Evolutionary conservation across 1,140 invertebrate genomes (phyloP), one percentile per base, ranked within the genome.

Genomic region (Hyposmocoma kahamanoa): DNA sequence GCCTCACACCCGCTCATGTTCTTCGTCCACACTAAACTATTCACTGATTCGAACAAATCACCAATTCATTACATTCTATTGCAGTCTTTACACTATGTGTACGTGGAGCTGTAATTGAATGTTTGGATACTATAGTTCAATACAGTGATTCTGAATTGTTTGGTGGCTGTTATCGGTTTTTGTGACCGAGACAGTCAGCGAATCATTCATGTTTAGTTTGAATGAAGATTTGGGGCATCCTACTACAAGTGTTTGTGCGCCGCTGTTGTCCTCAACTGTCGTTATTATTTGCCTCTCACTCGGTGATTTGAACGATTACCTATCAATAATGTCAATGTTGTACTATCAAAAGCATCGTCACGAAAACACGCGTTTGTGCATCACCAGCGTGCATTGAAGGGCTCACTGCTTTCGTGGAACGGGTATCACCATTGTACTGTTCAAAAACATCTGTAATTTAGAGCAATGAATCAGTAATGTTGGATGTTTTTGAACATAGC

Each of bases 391-490:
- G 78, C 76, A 80, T 77, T 66, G 63, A 69, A 49, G 75, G 76
- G 70, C 59, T 78, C 81, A 84, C 81, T 75, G 81, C 81, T 81
- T 84, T 66, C 55, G 70, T 80, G 81, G 75, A 79, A 76, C 67
- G 76, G 78, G 59, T 62, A 59, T 71, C 68, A 79, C 74, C 56
- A 45, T 62, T 48, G 56, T 50, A 45, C 59, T 62, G 58, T 52
- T 62, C 61, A 73, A 67, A 68, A 69, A 69, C 65, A 68, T 75
- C 58, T 57, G 56, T 58, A 11, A 28, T 19, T n/a, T 22, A 19
- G 15, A 34, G n/a, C n/a, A n/a, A 6, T 8, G 2, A 30, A 3
- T 30, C 10, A 13, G 13, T 18, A 20, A n/a, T 9, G 22, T 47
- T 61, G 63, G 63, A 67, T 78, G 66, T 77, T 77, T 76, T 67